Conservation (phyloP, 2,797 vertebrate species). For the Sebastes hubbsi region DNA sequence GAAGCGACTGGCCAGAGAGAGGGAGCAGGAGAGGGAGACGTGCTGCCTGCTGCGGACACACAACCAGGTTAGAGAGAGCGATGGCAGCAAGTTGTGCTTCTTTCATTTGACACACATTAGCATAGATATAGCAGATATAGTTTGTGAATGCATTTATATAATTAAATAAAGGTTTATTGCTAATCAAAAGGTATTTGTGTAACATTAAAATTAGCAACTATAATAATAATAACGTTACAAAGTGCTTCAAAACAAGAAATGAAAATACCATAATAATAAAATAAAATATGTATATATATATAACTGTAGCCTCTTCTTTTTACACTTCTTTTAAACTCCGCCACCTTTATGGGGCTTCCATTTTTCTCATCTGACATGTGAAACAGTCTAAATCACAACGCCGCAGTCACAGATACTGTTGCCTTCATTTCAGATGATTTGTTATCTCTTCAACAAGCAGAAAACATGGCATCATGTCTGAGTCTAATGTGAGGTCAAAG, state of each 20-base stretch:
- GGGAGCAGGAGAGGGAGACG: conserved; percentile 88
- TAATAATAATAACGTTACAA: too few species aligned
- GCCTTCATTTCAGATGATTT: background rate
- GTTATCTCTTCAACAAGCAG: background rate
- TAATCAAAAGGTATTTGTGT: background rate
- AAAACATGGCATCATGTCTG: background rate
- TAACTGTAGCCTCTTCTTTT: background rate
- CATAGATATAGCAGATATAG: too few species aligned
- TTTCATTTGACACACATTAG: background rate
- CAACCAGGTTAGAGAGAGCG: conserved; percentile 85
- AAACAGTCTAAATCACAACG: background rate
- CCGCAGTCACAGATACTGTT: background rate
- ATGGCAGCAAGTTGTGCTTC: background rate
- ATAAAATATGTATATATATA: too few species aligned
- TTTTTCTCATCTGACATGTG: too few species aligned
- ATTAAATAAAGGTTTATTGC: background rate
- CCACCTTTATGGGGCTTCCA: too few species aligned
- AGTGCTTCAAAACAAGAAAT: too few species aligned
- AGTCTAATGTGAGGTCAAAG: background rate
- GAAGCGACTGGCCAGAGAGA: conserved; percentile 88
- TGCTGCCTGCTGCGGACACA: conserved; percentile 87
- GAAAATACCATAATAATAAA: too few species aligned
- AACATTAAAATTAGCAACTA: background rate
- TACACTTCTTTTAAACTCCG: background rate
- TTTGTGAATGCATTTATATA: background rate